These are phyloP conservation scores for Montipora foliosa DNA, from an alignment of 64 coral and sea anemone genomes.

Conservation along the genomic window DNA sequence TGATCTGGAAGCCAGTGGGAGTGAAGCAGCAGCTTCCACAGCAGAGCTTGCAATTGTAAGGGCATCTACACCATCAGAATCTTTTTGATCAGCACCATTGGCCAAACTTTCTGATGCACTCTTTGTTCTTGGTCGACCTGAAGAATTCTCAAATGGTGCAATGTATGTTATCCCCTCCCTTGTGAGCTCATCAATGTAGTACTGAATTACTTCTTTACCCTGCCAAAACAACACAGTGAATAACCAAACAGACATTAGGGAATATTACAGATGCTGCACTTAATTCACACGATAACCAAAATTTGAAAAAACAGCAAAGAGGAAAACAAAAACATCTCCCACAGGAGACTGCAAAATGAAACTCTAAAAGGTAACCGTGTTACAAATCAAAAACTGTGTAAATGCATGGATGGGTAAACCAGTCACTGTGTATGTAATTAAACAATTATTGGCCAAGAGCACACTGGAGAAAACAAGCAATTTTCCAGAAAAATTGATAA, in stretches of 20 bases:
- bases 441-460: too few relatives aligned
- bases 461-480: too few relatives aligned
- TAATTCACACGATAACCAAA: too few relatives aligned
- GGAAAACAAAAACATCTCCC: too few relatives aligned
- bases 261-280: neutral
- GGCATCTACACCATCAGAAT: slow-evolving; percentile 5
- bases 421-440: too few relatives aligned
- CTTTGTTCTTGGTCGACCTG: slow-evolving; percentile 80
- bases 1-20: slow-evolving; percentile 17
- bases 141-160: slow-evolving; percentile 84
- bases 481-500: too few relatives aligned
- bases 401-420: too few relatives aligned
- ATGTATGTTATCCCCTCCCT: slow-evolving; percentile 84
- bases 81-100: slow-evolving; percentile 22
- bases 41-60: slow-evolving; percentile 78
- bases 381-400: too few relatives aligned
- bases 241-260: neutral
- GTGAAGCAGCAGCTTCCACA: slow-evolving; percentile 31
- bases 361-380: too few relatives aligned
- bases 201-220: slow-evolving; percentile 98
- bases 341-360: too few relatives aligned
- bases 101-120: slow-evolving; percentile 66
- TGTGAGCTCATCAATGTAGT: slow-evolving; percentile 98
- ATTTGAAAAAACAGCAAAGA: too few relatives aligned
- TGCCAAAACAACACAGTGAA: slow-evolving; percentile 29